Percentiles rank a stretch among this genome's conserved stretches.
Conservation (phyloP, 2,888 invertebrate genomes). For the Galeruca laticollis region DNA sequence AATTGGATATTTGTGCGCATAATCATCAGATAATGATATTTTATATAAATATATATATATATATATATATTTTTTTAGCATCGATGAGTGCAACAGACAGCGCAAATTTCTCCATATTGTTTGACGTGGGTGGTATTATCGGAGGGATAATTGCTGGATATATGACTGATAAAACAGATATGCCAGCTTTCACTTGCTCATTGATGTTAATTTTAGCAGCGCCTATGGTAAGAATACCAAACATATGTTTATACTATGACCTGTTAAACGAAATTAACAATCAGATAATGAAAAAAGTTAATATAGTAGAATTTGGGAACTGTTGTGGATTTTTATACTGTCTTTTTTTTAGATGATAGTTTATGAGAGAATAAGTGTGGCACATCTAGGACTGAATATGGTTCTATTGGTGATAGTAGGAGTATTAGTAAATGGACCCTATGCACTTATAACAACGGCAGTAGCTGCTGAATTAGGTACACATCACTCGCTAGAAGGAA, state of each 20-base stretch:
- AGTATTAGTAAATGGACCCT: constrained; percentile 93
- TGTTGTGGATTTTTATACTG: no score
- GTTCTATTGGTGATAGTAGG: constrained; percentile 81
- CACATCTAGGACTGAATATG: constrained; percentile 74
- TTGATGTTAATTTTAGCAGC: constrained; percentile 84
- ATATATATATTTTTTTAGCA: constrained; percentile 67
- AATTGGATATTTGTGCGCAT: no score
- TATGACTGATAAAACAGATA: constrained; percentile 84
- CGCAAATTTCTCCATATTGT: constrained; percentile 83
- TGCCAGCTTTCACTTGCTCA: constrained; percentile 89
- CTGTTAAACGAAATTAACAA: no score
- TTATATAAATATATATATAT: no score
- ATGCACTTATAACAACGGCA: constrained; percentile 95
- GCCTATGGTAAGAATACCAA: constrained; percentile 76
- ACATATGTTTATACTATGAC: background rate
- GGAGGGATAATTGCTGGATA: constrained; percentile 92
- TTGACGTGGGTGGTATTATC: constrained; percentile 90
- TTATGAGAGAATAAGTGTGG: constrained; percentile 77
- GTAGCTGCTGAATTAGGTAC: constrained; percentile 95
- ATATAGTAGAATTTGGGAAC: no score
- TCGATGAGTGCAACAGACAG: constrained; percentile 76
- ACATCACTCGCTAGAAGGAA: constrained; percentile 83
- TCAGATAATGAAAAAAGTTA: no score
- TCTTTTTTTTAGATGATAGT: constrained; percentile 76
- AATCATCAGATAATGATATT: no score